phyloP scores from a whole-genome alignment of 2,888 invertebrate species.

The Habroteleia sp. region DNA sequence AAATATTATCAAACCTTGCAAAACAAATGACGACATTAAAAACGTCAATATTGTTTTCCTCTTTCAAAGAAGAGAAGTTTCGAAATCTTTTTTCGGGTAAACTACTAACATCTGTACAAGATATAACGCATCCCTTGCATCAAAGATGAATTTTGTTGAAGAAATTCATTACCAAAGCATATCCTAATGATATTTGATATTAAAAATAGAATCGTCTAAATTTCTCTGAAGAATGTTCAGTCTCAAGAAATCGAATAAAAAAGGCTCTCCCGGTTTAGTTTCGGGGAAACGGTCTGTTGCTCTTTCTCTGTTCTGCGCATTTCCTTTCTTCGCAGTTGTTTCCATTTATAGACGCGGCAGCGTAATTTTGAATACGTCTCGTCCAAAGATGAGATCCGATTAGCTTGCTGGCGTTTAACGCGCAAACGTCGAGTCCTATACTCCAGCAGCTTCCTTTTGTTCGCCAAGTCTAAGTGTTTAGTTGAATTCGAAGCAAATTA shows the following conservation, averaged over 20 bases:
- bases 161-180: too few species aligned
- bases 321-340: conserved; percentile 48
- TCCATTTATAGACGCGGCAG: conserved; percentile 59
- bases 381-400: conserved; percentile 46
- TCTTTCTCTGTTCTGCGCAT: conserved; percentile 3
- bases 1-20: too few species aligned
- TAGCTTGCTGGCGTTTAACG: conserved; percentile 50
- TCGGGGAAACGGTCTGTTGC: conserved; percentile 39
- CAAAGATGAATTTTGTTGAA: too few species aligned
- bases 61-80: too few species aligned
- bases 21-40: too few species aligned
- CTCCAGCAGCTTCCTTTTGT: conserved; percentile 44
- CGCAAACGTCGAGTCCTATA: conserved; percentile 43
- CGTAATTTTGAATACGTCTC: conserved; percentile 58
- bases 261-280: conserved; percentile 53
- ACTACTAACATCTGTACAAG: too few species aligned
- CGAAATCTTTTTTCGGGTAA: too few species aligned
- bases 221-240: conserved; percentile 26
- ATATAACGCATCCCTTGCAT: too few species aligned
- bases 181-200: background rate
- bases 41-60: too few species aligned
- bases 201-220: conserved; percentile 24
- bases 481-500: conserved; percentile 22
- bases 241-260: conserved; percentile 24
- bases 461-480: conserved; percentile 31